A percentile compares a stretch with the other conserved stretches of the same genome.
Conservation (phyloP, 2,888 invertebrate species). For the Octonoba sinensis region DNA sequence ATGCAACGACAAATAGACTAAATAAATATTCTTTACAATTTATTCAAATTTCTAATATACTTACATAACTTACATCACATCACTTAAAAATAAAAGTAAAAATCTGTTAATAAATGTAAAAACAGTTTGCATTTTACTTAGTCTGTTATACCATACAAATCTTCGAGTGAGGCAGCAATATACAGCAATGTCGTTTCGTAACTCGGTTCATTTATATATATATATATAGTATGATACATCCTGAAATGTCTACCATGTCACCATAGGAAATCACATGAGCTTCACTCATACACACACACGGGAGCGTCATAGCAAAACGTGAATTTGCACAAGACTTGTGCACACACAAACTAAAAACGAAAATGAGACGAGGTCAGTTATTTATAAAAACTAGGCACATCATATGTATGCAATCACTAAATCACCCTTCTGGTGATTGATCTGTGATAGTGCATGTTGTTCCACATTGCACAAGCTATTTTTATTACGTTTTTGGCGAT, state of each 20-base stretch:
- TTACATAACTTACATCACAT: constrained; percentile 65
- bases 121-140: constrained; percentile 57
- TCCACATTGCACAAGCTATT: too few relatives aligned
- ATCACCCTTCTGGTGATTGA: constrained; percentile 23
- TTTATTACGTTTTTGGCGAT: constrained; percentile 27
- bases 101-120: constrained; percentile 64
- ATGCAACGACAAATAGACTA: too few relatives aligned
- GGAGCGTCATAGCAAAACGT: constrained; percentile 39
- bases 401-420: constrained; percentile 57
- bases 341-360: constrained; percentile 51
- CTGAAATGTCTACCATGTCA: constrained; percentile 43
- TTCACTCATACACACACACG: constrained; percentile 29
- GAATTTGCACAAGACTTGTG: constrained; percentile 43
- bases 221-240: constrained; percentile 42
- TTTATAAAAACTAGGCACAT: constrained; percentile 63
- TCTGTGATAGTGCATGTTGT: background rate
- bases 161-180: constrained; percentile 54
- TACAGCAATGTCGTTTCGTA: constrained; percentile 48
- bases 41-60: constrained; percentile 64
- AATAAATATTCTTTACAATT: constrained; percentile 55
- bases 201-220: constrained; percentile 23
- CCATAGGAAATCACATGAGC: constrained; percentile 33
- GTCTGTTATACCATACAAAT: constrained; percentile 61
- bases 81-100: constrained; percentile 65
- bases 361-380: constrained; percentile 19